Evolutionary conservation across 2,888 invertebrate genomes (phyloP).

Genomic region (Perdita meconis): DNA sequence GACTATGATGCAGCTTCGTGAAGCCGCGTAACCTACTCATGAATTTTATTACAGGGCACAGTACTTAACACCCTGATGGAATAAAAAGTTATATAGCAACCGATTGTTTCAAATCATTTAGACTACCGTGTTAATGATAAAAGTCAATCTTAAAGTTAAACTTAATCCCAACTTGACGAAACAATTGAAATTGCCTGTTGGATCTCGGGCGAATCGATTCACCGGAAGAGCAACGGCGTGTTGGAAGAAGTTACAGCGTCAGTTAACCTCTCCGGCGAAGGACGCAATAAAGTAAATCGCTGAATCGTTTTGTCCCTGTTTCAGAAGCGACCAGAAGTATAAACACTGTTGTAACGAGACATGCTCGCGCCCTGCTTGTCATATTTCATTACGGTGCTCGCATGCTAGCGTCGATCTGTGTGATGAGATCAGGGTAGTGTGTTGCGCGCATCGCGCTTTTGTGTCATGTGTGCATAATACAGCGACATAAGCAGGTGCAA

Average conservation of each 20-base stretch:
- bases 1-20: too few species aligned
- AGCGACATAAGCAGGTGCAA: conserved; percentile 35
- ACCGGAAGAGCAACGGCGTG: conserved; percentile 2
- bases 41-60: too few species aligned
- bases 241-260: conserved; percentile 2
- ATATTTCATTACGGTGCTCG: conserved; percentile 44
- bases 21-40: too few species aligned
- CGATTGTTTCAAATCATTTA: too few species aligned
- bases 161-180: too few species aligned
- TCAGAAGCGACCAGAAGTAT: background rate
- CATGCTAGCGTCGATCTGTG: background rate
- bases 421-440: conserved; percentile 5
- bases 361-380: conserved; percentile 28
- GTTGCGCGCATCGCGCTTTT: conserved; percentile 11
- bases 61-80: too few species aligned
- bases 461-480: conserved; percentile 60
- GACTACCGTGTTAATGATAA: too few species aligned
- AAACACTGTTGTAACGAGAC: background rate
- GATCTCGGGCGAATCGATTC: conserved; percentile 35
- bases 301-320: conserved; percentile 30
- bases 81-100: too few species aligned
- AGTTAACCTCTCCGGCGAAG: conserved; percentile 4
- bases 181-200: background rate
- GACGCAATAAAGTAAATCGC: conserved; percentile 21
- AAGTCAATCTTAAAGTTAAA: too few species aligned